These are phyloP conservation scores for Aegotheles bennettii DNA, from an alignment of 2,113 vertebrate species.

Conservation along the genomic window DNA sequence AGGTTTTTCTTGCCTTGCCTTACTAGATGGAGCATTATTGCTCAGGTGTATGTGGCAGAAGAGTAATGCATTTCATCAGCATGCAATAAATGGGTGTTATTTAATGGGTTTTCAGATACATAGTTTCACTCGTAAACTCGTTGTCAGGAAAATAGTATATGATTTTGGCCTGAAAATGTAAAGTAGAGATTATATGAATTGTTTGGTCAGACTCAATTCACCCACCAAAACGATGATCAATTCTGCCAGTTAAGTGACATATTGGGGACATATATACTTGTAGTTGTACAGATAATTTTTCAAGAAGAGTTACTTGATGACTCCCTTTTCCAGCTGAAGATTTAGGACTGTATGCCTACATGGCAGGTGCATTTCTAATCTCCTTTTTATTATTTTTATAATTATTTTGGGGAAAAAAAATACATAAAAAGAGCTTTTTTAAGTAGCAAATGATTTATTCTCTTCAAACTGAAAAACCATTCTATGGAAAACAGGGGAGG, in stretches of 20 bases:
- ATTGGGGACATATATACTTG: neutral
- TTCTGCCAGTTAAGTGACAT: slow-evolving; percentile 57
- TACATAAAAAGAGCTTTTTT: neutral
- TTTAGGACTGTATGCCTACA: neutral
- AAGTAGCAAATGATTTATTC: neutral
- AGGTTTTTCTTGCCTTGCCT: neutral
- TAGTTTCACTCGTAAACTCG: neutral
- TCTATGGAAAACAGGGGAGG: neutral
- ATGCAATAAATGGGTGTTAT: neutral
- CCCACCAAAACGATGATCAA: neutral
- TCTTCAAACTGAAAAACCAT: neutral
- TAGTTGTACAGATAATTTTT: slow-evolving; percentile 32
- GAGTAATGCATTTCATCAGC: neutral
- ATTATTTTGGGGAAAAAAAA: neutral
- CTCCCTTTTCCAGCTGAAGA: neutral
- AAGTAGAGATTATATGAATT: slow-evolving; percentile 1
- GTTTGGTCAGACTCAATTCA: slow-evolving; percentile 35
- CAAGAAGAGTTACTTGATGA: slow-evolving; percentile 5
- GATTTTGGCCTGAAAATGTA: slow-evolving; percentile 41
- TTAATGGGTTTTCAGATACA: neutral
- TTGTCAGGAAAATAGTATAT: neutral
- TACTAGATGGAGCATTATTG: neutral
- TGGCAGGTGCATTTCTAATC: neutral
- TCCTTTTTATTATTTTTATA: slow-evolving; percentile 15
- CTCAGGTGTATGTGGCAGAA: neutral